Conservation (phyloP, 2,113 vertebrate genomes). For the Willisornis vidua region DNA sequence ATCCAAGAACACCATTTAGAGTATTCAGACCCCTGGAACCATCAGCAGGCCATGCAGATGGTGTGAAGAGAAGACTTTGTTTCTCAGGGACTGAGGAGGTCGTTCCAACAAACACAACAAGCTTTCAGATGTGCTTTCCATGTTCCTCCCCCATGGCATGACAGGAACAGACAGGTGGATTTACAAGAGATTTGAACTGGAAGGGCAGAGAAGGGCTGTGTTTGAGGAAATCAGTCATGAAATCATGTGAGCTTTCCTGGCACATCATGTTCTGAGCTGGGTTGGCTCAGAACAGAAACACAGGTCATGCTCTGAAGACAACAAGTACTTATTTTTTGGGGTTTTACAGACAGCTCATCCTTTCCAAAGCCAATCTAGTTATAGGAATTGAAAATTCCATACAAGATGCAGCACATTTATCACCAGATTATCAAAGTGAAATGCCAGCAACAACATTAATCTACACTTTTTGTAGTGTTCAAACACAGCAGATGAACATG, state of each 20-base stretch:
- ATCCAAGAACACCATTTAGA: background rate
- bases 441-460: fast-evolving
- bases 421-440: background rate
- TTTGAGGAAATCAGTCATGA: background rate
- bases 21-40: background rate
- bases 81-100: background rate
- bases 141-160: fast-evolving
- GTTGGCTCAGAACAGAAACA: background rate
- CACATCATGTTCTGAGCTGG: fast-evolving
- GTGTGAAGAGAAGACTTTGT: background rate
- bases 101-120: background rate
- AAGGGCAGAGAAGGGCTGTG: background rate
- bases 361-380: background rate
- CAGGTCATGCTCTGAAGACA: background rate
- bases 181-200: no score
- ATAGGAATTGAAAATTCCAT: background rate
- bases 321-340: fast-evolving
- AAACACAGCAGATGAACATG: background rate
- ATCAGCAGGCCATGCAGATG: background rate
- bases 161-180: background rate
- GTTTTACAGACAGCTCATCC: background rate
- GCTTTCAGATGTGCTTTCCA: background rate
- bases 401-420: no score
- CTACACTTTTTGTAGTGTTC: background rate
- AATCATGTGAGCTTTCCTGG: background rate